Evolutionary conservation across 2,888 invertebrate genomes (phyloP).

Genomic region (Caenorhabditis sp.): DNA sequence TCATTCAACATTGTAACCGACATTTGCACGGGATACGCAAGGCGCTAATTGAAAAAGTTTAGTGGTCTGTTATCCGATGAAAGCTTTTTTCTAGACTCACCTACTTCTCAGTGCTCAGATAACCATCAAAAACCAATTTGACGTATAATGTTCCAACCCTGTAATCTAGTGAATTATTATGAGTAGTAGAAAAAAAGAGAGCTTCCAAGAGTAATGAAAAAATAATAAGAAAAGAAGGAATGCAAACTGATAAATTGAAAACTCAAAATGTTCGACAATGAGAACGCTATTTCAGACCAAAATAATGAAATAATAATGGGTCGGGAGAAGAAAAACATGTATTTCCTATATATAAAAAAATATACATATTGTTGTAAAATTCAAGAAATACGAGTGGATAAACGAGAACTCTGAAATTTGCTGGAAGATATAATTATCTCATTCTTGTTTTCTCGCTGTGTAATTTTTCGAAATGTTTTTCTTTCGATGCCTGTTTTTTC

Average conservation of each 20-base stretch:
- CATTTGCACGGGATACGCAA: too few relatives aligned
- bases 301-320: slow-evolving; percentile 1
- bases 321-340: neutral
- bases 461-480: neutral
- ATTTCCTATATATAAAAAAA: neutral
- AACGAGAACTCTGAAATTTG: neutral
- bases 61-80: too few relatives aligned
- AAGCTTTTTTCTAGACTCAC: too few relatives aligned
- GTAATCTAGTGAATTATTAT: too few relatives aligned
- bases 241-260: neutral
- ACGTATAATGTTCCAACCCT: neutral
- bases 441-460: neutral
- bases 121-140: neutral
- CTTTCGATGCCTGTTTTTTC: neutral
- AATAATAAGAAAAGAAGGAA: too few relatives aligned
- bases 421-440: neutral
- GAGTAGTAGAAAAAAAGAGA: too few relatives aligned
- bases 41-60: too few relatives aligned
- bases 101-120: neutral
- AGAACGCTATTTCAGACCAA: neutral
- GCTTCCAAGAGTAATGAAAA: too few relatives aligned
- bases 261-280: neutral
- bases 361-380: too few relatives aligned
- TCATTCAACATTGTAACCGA: too few relatives aligned
- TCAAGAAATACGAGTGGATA: too few relatives aligned